Base-by-base conservation (phyloP, 2,888 invertebrate species). In the Diploptera punctata region DNA sequence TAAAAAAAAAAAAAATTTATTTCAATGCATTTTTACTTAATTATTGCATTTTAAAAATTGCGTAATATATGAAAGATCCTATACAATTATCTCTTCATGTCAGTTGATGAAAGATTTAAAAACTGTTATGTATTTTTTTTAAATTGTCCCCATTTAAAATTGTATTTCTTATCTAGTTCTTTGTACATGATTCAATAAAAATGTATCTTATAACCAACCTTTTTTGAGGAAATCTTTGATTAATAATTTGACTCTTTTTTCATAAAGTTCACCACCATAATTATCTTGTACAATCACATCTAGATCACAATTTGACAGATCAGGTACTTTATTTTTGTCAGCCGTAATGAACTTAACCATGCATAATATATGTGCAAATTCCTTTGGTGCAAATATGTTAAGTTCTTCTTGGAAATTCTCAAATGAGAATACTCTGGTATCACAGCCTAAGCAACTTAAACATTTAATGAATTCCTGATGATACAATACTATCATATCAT, bases 401-500 rank as follows among this genome's bases (percentile, higher is more conserved):
- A 86, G 77, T 78, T 87, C 87, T 1, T 80, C 76, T 78, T 84
- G 70, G 78, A 82, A 87, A 78, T 79, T 79, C 9, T 84, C 80
- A 79, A 82, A 84, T 7, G 81, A 81, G 49, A 79, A 82, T 0
- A 78, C 72, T 73, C 81, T 80, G 1, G 83, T 78, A 44, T 82
- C 77, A 68, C 84, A 82, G 44, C 81, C 76, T 73, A 86, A 82
- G 33, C 81, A 79, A 24, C 78, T 77, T 24, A 89, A 76, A 24
- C 81, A 79, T 0, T 80, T 76, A 0, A 87, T 77, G 70, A 89
- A 85, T 0, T 81, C 82, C 0, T 85, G 80, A 76, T 88, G 84
- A 77, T 89, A 89, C 0, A 84, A 77, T 74, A 83, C 80, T 0
- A 89, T 77, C n/a, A 89, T 81, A 10, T 85, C 81, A 3, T 87